Evolutionary conservation across 2,113 vertebrate species (phyloP).

Genomic region (Prolemur simus): DNA sequence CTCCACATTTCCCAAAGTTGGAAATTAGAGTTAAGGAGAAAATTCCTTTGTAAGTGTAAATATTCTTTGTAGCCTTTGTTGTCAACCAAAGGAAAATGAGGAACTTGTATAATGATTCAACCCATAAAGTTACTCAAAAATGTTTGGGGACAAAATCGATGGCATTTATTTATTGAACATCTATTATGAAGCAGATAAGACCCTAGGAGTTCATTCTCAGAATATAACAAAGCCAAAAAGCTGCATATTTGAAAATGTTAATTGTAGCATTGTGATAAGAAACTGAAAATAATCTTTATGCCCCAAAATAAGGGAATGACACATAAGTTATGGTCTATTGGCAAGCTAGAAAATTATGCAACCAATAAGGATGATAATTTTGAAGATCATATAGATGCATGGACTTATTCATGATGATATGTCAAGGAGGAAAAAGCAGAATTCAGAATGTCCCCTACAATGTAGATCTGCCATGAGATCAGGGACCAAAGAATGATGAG

Average conservation of each 20-base stretch:
- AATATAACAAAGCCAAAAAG: not conserved
- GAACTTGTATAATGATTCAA: not conserved
- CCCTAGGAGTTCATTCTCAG: not conserved
- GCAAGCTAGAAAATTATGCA: not conserved
- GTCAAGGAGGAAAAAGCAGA: not conserved
- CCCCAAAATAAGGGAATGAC: not conserved
- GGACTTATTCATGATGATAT: not conserved
- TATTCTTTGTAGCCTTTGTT: not conserved
- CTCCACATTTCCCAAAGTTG: not conserved
- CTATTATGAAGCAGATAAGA: not conserved
- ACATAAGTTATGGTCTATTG: not conserved
- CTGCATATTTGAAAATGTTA: constrained; percentile 5
- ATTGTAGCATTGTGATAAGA: not conserved
- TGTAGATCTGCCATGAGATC: not conserved
- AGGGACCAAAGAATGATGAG: not conserved
- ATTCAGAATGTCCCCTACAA: not conserved
- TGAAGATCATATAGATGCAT: not conserved
- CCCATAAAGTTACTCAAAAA: not conserved
- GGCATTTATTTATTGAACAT: not conserved
- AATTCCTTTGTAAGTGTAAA: not conserved
- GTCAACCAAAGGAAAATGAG: not conserved
- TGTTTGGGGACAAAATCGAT: not conserved
- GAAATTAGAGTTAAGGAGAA: not conserved
- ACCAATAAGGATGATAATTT: not conserved
- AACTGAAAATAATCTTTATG: constrained; percentile 32